Evolutionary conservation across 2,888 invertebrate genomes (phyloP).

Genomic region (Diarsia dahlii): DNA sequence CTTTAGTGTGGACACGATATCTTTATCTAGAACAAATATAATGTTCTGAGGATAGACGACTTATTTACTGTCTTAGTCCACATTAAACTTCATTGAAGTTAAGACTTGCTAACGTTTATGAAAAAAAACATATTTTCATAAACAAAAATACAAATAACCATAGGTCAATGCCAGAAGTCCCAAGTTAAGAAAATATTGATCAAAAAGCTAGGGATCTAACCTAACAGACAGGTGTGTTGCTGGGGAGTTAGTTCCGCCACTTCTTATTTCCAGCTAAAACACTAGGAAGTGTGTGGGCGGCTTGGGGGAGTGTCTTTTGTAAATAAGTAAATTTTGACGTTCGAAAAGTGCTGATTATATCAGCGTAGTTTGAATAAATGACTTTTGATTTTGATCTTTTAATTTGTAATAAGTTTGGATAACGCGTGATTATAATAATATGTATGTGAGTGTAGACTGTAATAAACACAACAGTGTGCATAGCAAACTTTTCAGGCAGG

Average conservation of each 20-base stretch:
- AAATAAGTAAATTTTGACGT: no score
- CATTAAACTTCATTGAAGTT: neutral
- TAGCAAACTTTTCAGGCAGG: neutral
- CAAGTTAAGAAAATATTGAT: neutral
- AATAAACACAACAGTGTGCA: neutral
- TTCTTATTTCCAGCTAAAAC: no score
- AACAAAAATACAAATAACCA: neutral
- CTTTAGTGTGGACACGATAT: slow-evolving; percentile 12
- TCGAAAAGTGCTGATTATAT: no score
- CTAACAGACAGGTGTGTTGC: no score
- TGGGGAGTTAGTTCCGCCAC: no score
- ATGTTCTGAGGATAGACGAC: slow-evolving; percentile 15
- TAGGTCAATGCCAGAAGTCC: neutral
- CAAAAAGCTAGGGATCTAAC: neutral
- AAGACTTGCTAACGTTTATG: neutral
- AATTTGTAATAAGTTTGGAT: neutral
- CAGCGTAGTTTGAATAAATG: no score
- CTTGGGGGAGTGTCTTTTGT: no score
- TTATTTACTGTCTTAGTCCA: neutral
- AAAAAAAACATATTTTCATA: neutral
- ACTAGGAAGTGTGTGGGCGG: no score
- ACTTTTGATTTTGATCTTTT: neutral
- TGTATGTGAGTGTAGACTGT: neutral
- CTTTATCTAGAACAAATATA: slow-evolving; percentile 44
- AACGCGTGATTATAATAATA: neutral